Evolutionary conservation across 2,797 vertebrate genomes (phyloP).

Genomic region (Microcaecilia unicolor): DNA sequence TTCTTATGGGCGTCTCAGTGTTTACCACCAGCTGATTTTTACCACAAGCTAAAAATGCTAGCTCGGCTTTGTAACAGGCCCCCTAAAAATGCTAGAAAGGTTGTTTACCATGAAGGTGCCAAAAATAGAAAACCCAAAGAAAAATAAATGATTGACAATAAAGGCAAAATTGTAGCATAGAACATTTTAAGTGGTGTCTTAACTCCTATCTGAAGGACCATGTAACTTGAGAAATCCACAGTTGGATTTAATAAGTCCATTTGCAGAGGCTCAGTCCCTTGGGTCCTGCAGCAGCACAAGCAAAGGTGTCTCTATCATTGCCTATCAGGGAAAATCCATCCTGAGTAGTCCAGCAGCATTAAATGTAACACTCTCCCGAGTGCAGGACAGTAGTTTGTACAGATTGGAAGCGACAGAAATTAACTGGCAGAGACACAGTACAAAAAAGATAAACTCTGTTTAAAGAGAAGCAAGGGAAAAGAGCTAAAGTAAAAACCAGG

Average conservation of each 20-base stretch:
- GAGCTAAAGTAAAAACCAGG: conserved; percentile 23
- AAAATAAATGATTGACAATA: too few relatives aligned
- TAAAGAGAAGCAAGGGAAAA: conserved; percentile 29
- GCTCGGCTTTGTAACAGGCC: too few relatives aligned
- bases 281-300: conserved; percentile 21
- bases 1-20: too few relatives aligned
- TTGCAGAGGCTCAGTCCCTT: conserved; percentile 21
- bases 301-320: conserved; percentile 47
- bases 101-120: too few relatives aligned
- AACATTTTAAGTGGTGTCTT: too few relatives aligned
- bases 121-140: too few relatives aligned
- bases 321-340: conserved; percentile 41
- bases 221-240: background rate
- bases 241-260: conserved; percentile 4
- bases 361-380: conserved; percentile 43
- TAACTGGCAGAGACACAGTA: conserved; percentile 69
- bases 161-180: too few relatives aligned
- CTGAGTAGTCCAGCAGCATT: conserved; percentile 30
- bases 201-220: background rate
- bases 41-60: too few relatives aligned
- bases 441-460: conserved; percentile 31
- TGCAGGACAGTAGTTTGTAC: conserved; percentile 51
- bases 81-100: too few relatives aligned
- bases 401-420: conserved; percentile 79
- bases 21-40: too few relatives aligned